Evolutionary conservation across 2,797 vertebrate genomes (phyloP).

Genomic region (Cynodonichthys magdalenae): DNA sequence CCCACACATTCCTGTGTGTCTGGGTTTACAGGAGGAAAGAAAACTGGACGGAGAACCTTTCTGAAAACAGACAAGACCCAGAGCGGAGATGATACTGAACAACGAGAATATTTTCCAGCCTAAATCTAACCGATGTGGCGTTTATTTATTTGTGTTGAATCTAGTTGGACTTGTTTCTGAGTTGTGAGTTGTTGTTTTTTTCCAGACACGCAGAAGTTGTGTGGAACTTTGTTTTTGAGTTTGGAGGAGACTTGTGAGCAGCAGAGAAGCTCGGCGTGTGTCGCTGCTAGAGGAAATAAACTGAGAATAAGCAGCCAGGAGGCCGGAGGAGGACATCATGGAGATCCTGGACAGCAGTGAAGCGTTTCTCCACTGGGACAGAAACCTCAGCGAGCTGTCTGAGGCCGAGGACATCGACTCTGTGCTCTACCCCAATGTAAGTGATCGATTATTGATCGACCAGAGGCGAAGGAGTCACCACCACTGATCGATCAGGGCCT

Average conservation of each 20-base stretch:
- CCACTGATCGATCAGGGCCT: background rate
- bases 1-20: slow-evolving; percentile 78
- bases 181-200: background rate
- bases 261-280: background rate
- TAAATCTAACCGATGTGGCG: slow-evolving; percentile 2
- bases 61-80: slow-evolving; percentile 23
- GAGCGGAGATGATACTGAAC: slow-evolving; percentile 56
- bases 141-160: background rate
- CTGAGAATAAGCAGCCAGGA: background rate
- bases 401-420: slow-evolving; percentile 88
- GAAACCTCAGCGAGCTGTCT: slow-evolving; percentile 94
- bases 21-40: slow-evolving; percentile 41
- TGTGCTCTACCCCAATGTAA: slow-evolving; percentile 90
- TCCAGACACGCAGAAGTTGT: slow-evolving; percentile 22
- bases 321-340: slow-evolving; percentile 73
- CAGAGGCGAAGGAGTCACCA: background rate
- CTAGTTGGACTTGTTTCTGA: background rate
- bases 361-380: slow-evolving; percentile 90
- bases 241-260: background rate
- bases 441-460: slow-evolving; percentile 50
- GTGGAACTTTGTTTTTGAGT: slow-evolving; percentile 43
- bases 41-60: slow-evolving; percentile 28
- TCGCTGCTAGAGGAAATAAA: background rate
- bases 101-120: slow-evolving; percentile 22
- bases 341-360: slow-evolving; percentile 90